Percentiles rank a stretch among this genome's conserved stretches.
Evolutionary conservation across 2,113 vertebrate species (phyloP).

Genomic region (Tychaedon coryphoeus): DNA sequence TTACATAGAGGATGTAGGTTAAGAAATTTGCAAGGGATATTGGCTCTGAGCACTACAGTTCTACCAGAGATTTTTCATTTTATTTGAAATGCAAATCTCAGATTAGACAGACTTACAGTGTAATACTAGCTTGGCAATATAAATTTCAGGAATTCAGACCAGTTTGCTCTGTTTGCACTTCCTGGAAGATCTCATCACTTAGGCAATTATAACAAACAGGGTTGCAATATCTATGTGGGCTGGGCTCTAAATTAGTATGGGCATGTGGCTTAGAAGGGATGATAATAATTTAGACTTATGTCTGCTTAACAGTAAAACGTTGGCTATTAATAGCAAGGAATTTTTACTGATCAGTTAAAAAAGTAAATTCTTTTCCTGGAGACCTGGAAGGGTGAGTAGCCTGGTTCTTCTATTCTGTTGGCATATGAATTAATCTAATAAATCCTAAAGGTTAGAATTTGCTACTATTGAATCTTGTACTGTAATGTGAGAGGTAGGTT

Average conservation of each 20-base stretch:
- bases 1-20: not conserved
- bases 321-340: not conserved
- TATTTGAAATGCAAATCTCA: slow-evolving; percentile 51
- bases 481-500: not conserved
- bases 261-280: slow-evolving; percentile 23
- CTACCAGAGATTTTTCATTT: not conserved
- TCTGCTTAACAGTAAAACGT: slow-evolving; percentile 11
- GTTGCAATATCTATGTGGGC: slow-evolving; percentile 58
- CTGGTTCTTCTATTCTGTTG: not conserved
- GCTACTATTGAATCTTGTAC: not conserved
- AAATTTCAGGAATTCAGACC: not conserved
- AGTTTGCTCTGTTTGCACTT: slow-evolving; percentile 28
- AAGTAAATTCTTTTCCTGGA: not conserved
- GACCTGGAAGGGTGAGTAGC: slow-evolving; percentile 22
- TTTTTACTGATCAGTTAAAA: not conserved
- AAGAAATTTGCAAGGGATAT: slow-evolving; percentile 20
- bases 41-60: not conserved
- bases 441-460: not conserved
- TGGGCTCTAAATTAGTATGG: slow-evolving; percentile 45
- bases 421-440: not conserved
- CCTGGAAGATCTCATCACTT: slow-evolving; percentile 52
- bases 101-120: not conserved
- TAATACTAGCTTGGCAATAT: not conserved
- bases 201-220: slow-evolving; percentile 33
- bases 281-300: slow-evolving; percentile 2